Percentiles rank a stretch among this genome's conserved stretches.
Conservation (phyloP, 2,113 vertebrate genomes). For the Podilymbus podiceps region DNA sequence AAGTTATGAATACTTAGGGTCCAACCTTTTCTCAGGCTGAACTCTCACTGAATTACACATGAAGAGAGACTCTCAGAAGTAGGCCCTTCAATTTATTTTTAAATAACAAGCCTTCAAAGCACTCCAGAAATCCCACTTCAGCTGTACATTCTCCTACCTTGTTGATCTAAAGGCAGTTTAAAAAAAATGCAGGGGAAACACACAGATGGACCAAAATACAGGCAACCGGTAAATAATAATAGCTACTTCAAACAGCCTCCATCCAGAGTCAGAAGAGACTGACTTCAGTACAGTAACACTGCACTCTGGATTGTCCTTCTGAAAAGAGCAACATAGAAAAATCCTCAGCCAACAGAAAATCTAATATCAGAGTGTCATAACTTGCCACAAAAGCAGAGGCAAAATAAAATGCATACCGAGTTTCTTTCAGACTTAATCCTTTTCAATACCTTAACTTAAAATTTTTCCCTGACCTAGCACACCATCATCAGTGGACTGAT, state of each 20-base stretch:
- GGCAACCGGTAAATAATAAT: background rate
- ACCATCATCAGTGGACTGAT: background rate
- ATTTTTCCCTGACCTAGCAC: background rate
- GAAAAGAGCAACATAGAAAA: background rate
- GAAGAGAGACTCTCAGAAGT: background rate
- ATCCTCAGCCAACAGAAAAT: background rate
- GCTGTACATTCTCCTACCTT: background rate
- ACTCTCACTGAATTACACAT: slow-evolving; percentile 64
- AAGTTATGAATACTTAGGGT: slow-evolving; percentile 19
- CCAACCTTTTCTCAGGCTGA: slow-evolving; percentile 36
- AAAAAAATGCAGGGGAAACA: background rate
- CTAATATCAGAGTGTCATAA: background rate
- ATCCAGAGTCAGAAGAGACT: background rate
- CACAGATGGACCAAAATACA: background rate
- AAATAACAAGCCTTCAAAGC: background rate
- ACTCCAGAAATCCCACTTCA: background rate
- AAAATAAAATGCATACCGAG: background rate
- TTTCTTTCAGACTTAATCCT: background rate
- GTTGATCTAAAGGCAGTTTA: background rate
- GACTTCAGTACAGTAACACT: background rate
- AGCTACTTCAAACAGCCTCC: background rate
- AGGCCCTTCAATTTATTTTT: slow-evolving; percentile 25
- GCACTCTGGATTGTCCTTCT: background rate
- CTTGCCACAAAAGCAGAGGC: background rate
- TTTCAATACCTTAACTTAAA: background rate